Percentiles rank a stretch among this genome's conserved stretches.
phyloP scores from a whole-genome alignment of 2,888 invertebrate genomes.

The Drosophila emarginata region DNA sequence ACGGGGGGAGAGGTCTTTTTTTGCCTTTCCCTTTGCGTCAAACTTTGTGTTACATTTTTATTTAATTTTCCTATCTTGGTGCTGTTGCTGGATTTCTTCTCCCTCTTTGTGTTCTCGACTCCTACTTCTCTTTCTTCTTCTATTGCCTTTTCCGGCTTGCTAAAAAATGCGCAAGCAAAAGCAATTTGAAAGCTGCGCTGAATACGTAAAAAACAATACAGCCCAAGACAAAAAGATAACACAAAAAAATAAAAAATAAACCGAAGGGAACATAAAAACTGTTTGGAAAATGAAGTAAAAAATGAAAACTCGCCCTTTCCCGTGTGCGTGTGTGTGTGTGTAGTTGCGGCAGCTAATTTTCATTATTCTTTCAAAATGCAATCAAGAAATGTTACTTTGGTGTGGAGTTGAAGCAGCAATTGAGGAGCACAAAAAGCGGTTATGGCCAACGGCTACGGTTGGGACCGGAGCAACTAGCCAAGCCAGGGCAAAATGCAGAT shows the following conservation, averaged over 20 bases:
- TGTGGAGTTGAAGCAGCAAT: slow-evolving; percentile 35
- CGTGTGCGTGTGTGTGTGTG: slow-evolving; percentile 25
- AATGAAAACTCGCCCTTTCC: slow-evolving; percentile 51
- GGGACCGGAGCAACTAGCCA: slow-evolving; percentile 3
- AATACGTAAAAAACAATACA: slow-evolving; percentile 75
- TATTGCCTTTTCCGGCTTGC: slow-evolving; percentile 40
- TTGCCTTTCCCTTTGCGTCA: slow-evolving; percentile 19
- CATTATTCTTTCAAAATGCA: slow-evolving; percentile 76
- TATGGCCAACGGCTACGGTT: slow-evolving; percentile 57
- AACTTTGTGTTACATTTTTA: slow-evolving; percentile 76
- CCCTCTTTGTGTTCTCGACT: slow-evolving; percentile 17
- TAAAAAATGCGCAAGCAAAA: slow-evolving; percentile 77
- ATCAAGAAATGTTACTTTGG: slow-evolving; percentile 68
- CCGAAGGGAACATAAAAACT: slow-evolving; percentile 35
- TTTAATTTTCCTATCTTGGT: slow-evolving; percentile 72
- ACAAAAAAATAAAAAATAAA: slow-evolving; percentile 31
- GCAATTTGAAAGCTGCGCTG: slow-evolving; percentile 75
- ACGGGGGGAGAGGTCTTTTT: neutral
- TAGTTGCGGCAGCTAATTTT: slow-evolving; percentile 74
- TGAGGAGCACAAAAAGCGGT: slow-evolving; percentile 40
- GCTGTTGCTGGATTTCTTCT: slow-evolving; percentile 16
- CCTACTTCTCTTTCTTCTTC: slow-evolving; percentile 21
- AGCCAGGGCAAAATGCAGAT: slow-evolving; percentile 9
- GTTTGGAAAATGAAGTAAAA: slow-evolving; percentile 57
- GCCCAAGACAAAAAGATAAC: slow-evolving; percentile 21